Evolutionary conservation across 1,140 invertebrate species (phyloP), one percentile per base, ranked within the genome.

Genomic region (Argopecten irradians): DNA sequence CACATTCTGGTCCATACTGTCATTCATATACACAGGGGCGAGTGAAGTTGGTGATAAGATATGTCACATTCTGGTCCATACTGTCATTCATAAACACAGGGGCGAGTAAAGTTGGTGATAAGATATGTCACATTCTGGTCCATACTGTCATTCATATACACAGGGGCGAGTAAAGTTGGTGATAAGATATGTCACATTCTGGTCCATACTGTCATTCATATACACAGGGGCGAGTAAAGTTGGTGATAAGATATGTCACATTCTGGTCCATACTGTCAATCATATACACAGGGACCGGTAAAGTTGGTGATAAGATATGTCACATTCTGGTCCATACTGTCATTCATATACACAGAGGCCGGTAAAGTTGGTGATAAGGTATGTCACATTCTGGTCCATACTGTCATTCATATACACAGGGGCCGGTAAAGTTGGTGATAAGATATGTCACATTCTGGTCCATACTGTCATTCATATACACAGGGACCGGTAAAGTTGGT

Each of bases 161-260:
- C 93, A 13, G 92, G 90, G 39, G 93, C 93, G 34, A 94, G 92
- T 90, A 94, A 94, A 90, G 93, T 93, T 87, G 83, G 89, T 86
- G 34, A 33, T 34, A 71, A 82, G 19, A 36, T 35, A 39, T 43
- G 86, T 35, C 34, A 35, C 19, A 8, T 1, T 28, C 3, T 3
- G 39, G 14, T 33, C 7, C 28, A 43, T n/a, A n/a, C n/a, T n/a
- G n/a, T n/a, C n/a, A n/a, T n/a, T n/a, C n/a, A n/a, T n/a, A n/a
- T n/a, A 95, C 85, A 94, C 93, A 13, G 92, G 90, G 39, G 93
- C 93, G 34, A 94, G 92, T 90, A 94, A 94, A 90, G 93, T 93
- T 87, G 83, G 89, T 86, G 34, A 33, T 34, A 71, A 82, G 19
- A 36, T 35, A 39, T 43, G 86, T 35, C 34, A 35, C 19, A 8